A percentile compares a stretch with the other conserved stretches of the same genome.
Conservation (phyloP, 2,888 invertebrate genomes). For the Eupithecia vulgata region DNA sequence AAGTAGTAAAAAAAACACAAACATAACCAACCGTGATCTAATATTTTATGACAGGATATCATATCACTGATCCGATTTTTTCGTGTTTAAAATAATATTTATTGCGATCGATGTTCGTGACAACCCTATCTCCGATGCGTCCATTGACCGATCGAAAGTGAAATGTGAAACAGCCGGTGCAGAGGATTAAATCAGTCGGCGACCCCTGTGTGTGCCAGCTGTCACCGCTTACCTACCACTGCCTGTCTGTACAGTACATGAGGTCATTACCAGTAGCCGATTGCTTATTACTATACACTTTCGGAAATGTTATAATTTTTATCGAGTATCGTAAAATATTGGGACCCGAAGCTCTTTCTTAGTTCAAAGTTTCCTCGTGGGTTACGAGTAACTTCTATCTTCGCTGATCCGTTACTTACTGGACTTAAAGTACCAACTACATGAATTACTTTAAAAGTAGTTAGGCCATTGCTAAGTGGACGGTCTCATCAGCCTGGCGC, state of each 20-base stretch:
- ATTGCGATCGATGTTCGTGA: background rate
- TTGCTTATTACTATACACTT: background rate
- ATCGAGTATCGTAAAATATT: background rate
- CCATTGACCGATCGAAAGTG: constrained; percentile 37
- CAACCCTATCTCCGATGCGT: constrained; percentile 21
- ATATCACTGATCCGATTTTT: no score
- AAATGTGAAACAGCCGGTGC: constrained; percentile 33
- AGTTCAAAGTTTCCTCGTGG: background rate
- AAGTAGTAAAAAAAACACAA: no score
- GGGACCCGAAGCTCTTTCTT: background rate
- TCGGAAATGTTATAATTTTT: background rate
- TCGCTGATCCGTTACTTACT: background rate
- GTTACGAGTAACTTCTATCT: background rate
- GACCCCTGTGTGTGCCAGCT: constrained; percentile 13
- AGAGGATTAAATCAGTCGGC: constrained; percentile 34
- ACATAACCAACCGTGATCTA: no score
- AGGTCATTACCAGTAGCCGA: constrained; percentile 4
- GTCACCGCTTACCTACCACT: background rate
- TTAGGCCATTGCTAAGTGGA: background rate
- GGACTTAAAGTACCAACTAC: background rate
- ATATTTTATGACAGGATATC: no score
- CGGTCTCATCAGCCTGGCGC: background rate
- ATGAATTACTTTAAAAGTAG: background rate
- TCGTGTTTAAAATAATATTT: no score
- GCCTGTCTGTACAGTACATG: background rate